Evolutionary conservation across 2,888 invertebrate species (phyloP).

Genomic region (Lucinisca nassula): DNA sequence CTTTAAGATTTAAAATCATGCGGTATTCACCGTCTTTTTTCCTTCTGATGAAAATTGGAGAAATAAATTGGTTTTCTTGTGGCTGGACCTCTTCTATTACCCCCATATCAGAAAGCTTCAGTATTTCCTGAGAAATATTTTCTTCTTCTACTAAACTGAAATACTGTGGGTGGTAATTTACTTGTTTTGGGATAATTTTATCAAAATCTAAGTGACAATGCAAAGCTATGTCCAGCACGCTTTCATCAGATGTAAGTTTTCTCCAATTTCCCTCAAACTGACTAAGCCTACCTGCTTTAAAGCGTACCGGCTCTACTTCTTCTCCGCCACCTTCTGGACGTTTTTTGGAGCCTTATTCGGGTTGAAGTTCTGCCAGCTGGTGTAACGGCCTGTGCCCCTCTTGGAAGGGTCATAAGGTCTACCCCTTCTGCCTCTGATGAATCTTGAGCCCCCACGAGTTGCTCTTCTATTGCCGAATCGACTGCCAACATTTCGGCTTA

Average conservation of each 20-base stretch:
- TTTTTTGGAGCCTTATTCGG: neutral
- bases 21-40: too few species aligned
- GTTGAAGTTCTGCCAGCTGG: neutral
- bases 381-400: neutral
- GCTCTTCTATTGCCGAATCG: neutral
- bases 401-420: too few species aligned
- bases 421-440: neutral
- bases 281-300: constrained; percentile 41
- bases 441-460: neutral
- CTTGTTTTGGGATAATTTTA: neutral
- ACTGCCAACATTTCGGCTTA: neutral
- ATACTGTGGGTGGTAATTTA: neutral
- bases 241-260: constrained; percentile 45
- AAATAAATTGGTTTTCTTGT: constrained; percentile 40
- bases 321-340: neutral
- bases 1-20: constrained; percentile 57
- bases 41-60: too few species aligned
- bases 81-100: constrained; percentile 24
- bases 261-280: constrained; percentile 49
- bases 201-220: constrained; percentile 30
- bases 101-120: constrained; percentile 33
- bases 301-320: neutral
- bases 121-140: constrained; percentile 39
- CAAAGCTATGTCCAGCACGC: constrained; percentile 35
- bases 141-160: constrained; percentile 4